A percentile compares a stretch with the other conserved stretches of the same genome.
These are phyloP conservation scores for Tethea ocularis DNA, from an alignment of 2,888 invertebrate genomes.

Conservation along the genomic window DNA sequence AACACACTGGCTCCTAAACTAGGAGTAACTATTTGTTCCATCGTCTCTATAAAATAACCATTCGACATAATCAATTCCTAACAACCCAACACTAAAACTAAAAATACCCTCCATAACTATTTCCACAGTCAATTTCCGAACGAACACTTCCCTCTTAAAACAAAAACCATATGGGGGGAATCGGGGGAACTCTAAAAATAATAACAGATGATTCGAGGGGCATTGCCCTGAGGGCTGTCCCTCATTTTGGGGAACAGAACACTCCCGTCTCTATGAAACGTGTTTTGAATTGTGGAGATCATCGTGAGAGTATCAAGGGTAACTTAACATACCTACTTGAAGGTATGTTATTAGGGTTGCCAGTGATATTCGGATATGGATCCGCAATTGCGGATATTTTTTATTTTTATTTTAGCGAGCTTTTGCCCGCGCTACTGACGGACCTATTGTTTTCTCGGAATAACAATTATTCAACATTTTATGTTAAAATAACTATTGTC, in stretches of 20 bases:
- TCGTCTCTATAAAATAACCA: not conserved
- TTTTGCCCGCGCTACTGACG: no score
- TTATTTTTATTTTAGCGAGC: no score
- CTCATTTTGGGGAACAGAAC: constrained; percentile 7
- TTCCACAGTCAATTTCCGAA: constrained; percentile 4
- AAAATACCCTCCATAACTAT: not conserved
- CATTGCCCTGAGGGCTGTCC: constrained; percentile 41
- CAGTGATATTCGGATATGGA: not conserved
- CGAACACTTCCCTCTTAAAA: not conserved
- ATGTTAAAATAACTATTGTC: no score
- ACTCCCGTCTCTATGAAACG: constrained; percentile 36
- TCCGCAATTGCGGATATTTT: not conserved
- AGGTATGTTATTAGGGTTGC: not conserved
- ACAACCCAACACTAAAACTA: not conserved
- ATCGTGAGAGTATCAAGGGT: constrained; percentile 37
- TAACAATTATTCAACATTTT: no score
- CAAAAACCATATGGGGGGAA: constrained; percentile 6
- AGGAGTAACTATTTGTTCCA: no score
- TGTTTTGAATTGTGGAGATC: constrained; percentile 37
- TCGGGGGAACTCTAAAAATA: constrained; percentile 34
- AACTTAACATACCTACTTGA: constrained; percentile 6
- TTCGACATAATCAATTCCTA: not conserved
- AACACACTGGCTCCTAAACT: no score
- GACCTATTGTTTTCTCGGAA: no score
- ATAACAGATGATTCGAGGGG: constrained; percentile 41